Conservation (phyloP, 2,888 invertebrate species). For the Nemotelus pantherinus region DNA sequence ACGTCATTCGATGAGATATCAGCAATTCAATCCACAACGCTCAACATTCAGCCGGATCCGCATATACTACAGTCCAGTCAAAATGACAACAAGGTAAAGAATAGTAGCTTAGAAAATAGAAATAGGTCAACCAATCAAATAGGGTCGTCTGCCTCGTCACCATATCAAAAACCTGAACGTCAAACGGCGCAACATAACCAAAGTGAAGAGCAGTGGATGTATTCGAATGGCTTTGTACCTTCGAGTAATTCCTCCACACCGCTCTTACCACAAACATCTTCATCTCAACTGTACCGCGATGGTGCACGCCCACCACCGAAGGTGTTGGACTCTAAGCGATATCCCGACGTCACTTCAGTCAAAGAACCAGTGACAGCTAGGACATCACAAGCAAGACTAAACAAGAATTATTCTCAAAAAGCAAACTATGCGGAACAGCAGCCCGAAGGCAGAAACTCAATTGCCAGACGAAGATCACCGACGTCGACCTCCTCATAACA, state of each 20-base stretch:
- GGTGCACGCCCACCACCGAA: neutral
- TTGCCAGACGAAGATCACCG: neutral
- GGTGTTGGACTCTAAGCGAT: neutral
- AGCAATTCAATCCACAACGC: neutral
- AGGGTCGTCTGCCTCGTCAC: neutral
- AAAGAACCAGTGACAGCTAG: neutral
- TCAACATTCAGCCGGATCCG: conserved; percentile 39
- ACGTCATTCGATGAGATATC: conserved; percentile 30
- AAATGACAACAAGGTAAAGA: conserved; percentile 46
- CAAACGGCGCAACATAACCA: conserved; percentile 51
- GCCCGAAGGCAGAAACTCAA: neutral
- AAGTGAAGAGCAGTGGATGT: conserved; percentile 46
- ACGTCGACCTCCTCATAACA: conserved; percentile 18
- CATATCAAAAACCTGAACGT: conserved; percentile 34
- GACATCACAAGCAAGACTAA: neutral
- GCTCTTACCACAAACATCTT: neutral
- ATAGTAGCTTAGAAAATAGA: conserved; percentile 46
- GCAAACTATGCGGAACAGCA: neutral
- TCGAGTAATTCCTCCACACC: neutral
- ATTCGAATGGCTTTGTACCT: conserved; percentile 25
- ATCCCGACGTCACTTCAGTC: neutral
- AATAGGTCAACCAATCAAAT: conserved; percentile 37
- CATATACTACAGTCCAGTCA: conserved; percentile 47
- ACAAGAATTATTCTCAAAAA: neutral
- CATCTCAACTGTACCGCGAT: conserved; percentile 15